Percentiles rank a stretch among this genome's conserved stretches.
These are phyloP conservation scores for Episyrphus balteatus DNA, from an alignment of 1,140 invertebrate genomes.

Conservation along the genomic window DNA sequence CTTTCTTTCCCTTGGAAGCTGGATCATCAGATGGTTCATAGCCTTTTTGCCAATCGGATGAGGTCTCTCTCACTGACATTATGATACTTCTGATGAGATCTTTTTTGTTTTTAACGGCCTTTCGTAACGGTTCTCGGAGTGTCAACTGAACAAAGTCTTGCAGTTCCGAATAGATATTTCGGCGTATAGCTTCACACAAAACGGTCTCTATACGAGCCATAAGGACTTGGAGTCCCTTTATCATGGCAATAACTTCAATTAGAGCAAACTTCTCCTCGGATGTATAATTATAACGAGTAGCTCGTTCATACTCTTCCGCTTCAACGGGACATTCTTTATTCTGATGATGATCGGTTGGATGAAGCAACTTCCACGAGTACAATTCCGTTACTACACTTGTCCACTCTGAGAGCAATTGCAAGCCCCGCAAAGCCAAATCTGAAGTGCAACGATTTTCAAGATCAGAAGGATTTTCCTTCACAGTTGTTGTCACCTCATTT, in stretches of 20 bases:
- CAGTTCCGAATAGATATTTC: constrained; percentile 91
- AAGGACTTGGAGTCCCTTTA: constrained; percentile 94
- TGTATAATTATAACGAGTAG: constrained; percentile 95
- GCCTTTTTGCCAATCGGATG: constrained; percentile 90
- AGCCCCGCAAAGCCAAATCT: constrained; percentile 80
- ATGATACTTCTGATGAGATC: constrained; percentile 91
- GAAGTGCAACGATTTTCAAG: constrained; percentile 86
- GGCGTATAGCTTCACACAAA: constrained; percentile 89
- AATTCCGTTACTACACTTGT: constrained; percentile 95
- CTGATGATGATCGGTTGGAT: constrained; percentile 95
- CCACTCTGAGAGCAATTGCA: constrained; percentile 93
- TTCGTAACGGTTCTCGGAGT: constrained; percentile 84
- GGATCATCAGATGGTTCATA: constrained; percentile 88
- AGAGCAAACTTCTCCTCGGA: constrained; percentile 96
- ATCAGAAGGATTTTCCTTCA: constrained; percentile 86
- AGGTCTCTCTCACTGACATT: constrained; percentile 90
- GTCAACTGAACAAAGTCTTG: constrained; percentile 94
- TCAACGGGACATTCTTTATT: constrained; percentile 91
- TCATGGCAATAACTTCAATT: constrained; percentile 98
- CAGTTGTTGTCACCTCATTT: constrained; percentile 87
- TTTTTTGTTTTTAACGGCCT: constrained; percentile 97
- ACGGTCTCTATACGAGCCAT: constrained; percentile 97
- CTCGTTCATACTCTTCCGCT: constrained; percentile 98
- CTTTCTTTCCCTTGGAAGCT: constrained; percentile 89
- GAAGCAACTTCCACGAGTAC: constrained; percentile 96